A percentile compares a stretch with the other conserved stretches of the same genome.
Conservation (phyloP, 53 echinoderm and acorn worm species). For the Antedon mediterranea region DNA sequence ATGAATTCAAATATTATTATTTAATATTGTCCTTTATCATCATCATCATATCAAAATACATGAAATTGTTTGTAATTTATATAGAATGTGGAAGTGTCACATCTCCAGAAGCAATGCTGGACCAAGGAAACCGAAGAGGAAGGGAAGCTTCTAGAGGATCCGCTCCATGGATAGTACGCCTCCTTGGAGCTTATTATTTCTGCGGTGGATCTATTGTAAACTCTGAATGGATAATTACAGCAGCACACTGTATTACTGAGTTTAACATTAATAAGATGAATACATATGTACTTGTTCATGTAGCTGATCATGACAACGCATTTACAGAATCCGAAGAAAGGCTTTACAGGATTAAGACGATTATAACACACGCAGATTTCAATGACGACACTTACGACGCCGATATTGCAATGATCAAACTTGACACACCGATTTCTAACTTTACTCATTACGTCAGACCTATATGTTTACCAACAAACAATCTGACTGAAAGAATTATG, state of each 20-base stretch:
- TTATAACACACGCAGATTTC: slow-evolving; percentile 40
- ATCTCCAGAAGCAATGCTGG: too few relatives aligned
- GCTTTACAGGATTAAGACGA: slow-evolving; percentile 34
- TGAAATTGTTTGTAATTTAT: too few relatives aligned
- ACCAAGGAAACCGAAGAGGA: slow-evolving; percentile 5
- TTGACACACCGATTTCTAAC: too few relatives aligned
- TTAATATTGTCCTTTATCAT: too few relatives aligned
- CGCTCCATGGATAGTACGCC: slow-evolving; percentile 65
- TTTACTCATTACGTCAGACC: slow-evolving; percentile 70
- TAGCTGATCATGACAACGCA: slow-evolving; percentile 65
- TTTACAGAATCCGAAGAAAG: slow-evolving; percentile 46
- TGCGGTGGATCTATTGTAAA: slow-evolving; percentile 24
- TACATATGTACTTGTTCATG: slow-evolving; percentile 34
- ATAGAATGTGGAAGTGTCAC: too few relatives aligned
- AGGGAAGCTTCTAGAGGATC: slow-evolving; percentile 32
- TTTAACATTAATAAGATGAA: slow-evolving; percentile 10
- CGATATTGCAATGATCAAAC: too few relatives aligned
- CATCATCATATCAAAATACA: too few relatives aligned
- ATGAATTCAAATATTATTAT: too few relatives aligned
- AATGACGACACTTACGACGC: slow-evolving; percentile 44
- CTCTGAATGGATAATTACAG: too few relatives aligned
- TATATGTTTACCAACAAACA: slow-evolving; percentile 57
- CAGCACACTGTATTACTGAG: too few relatives aligned
- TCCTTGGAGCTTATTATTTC: slow-evolving; percentile 45
- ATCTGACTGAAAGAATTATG: slow-evolving; percentile 24